Conservation (phyloP, 2,797 vertebrate genomes). For the Brachyalestes nurse region DNA sequence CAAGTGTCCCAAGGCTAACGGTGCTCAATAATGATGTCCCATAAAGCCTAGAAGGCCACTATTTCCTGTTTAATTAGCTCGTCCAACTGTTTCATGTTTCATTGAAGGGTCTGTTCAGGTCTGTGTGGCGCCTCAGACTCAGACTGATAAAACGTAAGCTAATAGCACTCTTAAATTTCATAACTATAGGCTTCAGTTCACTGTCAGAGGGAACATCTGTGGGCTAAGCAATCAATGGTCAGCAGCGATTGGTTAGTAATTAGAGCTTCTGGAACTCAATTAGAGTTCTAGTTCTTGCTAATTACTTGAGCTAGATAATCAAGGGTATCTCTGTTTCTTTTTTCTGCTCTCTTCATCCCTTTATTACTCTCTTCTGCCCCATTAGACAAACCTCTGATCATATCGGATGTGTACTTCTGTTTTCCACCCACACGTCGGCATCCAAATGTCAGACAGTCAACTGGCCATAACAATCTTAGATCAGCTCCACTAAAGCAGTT, state of each 20-base stretch:
- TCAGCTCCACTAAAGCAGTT: neutral
- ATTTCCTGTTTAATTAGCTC: conserved; percentile 53
- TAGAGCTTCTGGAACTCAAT: neutral
- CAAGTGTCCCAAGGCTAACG: conserved; percentile 40
- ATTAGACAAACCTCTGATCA: neutral
- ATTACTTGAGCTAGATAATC: neutral
- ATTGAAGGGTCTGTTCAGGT: conserved; percentile 48
- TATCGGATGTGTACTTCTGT: conserved; percentile 7
- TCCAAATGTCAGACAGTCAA: conserved; percentile 18
- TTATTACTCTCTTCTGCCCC: neutral
- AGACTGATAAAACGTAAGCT: conserved; percentile 38
- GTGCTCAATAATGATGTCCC: conserved; percentile 46
- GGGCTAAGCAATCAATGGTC: neutral
- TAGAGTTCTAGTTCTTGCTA: neutral
- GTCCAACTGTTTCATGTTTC: conserved; percentile 57
- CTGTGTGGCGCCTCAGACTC: conserved; percentile 35
- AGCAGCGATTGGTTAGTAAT: neutral
- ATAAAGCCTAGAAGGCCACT: conserved; percentile 51
- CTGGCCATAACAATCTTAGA: conserved; percentile 5
- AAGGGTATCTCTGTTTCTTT: neutral
- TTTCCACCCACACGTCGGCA: neutral
- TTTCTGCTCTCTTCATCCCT: neutral
- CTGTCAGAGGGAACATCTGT: conserved; percentile 42
- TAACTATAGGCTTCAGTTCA: conserved; percentile 31
- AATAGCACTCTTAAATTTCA: conserved; percentile 28